Conservation (phyloP, 1,140 invertebrate genomes). For the Lasioglossum baleicum region DNA sequence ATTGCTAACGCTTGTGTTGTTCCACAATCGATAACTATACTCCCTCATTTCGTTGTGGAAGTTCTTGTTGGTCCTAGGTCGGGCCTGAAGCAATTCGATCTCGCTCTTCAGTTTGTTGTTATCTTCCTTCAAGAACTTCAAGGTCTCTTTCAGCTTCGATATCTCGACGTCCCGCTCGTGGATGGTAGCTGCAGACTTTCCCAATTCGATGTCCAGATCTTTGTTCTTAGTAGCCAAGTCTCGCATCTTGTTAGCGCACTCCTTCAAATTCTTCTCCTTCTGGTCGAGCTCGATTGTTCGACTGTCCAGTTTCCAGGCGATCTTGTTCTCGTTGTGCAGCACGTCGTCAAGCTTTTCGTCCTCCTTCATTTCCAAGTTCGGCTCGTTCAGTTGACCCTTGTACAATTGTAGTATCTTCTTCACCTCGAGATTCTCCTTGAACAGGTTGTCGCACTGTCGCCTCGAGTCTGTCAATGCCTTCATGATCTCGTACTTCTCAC, state of each 20-base stretch:
- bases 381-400: slow-evolving; percentile 42
- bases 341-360: slow-evolving; percentile 51
- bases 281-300: slow-evolving; percentile 53
- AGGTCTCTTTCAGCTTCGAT: slow-evolving; percentile 11
- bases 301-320: slow-evolving; percentile 59
- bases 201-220: slow-evolving; percentile 57
- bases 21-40: too few species aligned
- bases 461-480: slow-evolving; percentile 48
- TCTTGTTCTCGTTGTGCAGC: slow-evolving; percentile 59
- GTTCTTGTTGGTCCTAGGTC: slow-evolving; percentile 17
- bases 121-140: background rate
- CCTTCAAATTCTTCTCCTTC: slow-evolving; percentile 1
- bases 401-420: slow-evolving; percentile 38
- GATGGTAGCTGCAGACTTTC: background rate
- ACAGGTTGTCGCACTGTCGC: slow-evolving; percentile 34
- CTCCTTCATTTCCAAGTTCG: slow-evolving; percentile 34
- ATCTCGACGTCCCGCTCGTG: slow-evolving; percentile 46
- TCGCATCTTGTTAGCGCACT: slow-evolving; percentile 25
- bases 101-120: background rate
- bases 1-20: background rate
- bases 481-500: slow-evolving; percentile 59
- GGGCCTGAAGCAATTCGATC: slow-evolving; percentile 38
- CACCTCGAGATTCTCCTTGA: slow-evolving; percentile 5
- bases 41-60: too few species aligned
- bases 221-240: slow-evolving; percentile 50